Base-by-base conservation (phyloP, 1,140 invertebrate species). In the Ruditapes philippinarum region DNA sequence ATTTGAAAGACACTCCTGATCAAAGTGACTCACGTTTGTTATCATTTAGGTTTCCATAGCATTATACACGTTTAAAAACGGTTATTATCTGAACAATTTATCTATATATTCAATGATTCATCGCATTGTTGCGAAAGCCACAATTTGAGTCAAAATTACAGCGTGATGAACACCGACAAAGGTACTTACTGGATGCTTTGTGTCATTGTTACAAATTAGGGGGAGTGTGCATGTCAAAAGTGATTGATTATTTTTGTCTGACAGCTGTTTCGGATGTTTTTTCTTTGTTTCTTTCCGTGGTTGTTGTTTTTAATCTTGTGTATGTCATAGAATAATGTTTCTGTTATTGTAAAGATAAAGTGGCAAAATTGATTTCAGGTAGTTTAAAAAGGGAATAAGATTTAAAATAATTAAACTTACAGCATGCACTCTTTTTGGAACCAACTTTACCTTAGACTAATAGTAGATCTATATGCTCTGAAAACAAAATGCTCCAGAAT, bases 161-260 rank as follows among this genome's bases (percentile, higher is more conserved):
- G 65, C n/a, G 65, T 70, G 65, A n/a, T 40, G 65, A 31, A 70
- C 33, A 65, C 60, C 11, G n/a, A 70, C 65, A 70, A 70, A 38
- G 65, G 28, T 70, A n/a, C n/a, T 4, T n/a, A 70, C 11, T 9
- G 22, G 60, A 65, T 31, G 9, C n/a, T n/a, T 28, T 70, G 65
- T 70, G 65, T 70, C 65, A 70, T 70, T 78, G n/a, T 78, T 54
- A 78, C 42, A 51, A 51, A 11, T 22, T 4, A n/a, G 74, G 74
- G 73, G 49, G 28, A 45, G 54, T 78, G 17, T 78, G 28, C 74
- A 78, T 78, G 17, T 78, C 74, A 78, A 78, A 78, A 78, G 45
- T 78, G 54, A 54, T 51, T n/a, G 54, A 54, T 51, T 33, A 49
- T 31, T 51, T 28, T 33, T 51, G 17, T 33, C 74, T n/a, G n/a